phyloP scores from a whole-genome alignment of 2,113 vertebrate species.

The Danio rerio region GRCz12tu NC_133190.1:45259501-45260000 shows the following conservation, averaged over 20 bases:
- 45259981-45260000: too few species aligned
- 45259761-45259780: constrained; percentile 25
- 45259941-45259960: too few species aligned
- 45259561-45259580: constrained; percentile 48
- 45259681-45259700: constrained; percentile 62
- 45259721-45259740: constrained; percentile 53
- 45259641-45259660: neutral
- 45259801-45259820: neutral
- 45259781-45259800: constrained; percentile 29
- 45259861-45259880: too few species aligned
- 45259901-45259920: too few species aligned
- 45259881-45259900: too few species aligned
- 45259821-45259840: too few species aligned
- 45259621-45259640: constrained; percentile 16
- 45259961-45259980: too few species aligned
- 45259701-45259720: constrained; percentile 83
- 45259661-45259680: constrained; percentile 14
- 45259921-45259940: too few species aligned
- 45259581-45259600: constrained; percentile 21
- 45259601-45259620: constrained; percentile 20
- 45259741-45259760: constrained; percentile 32
- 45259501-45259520: constrained; percentile 46
- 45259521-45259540: constrained; percentile 55
- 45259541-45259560: constrained; percentile 30
- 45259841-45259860: neutral